A percentile compares a stretch with the other conserved stretches of the same genome.
phyloP scores from a whole-genome alignment of 2,888 invertebrate species.

The Plebejus anna region DNA sequence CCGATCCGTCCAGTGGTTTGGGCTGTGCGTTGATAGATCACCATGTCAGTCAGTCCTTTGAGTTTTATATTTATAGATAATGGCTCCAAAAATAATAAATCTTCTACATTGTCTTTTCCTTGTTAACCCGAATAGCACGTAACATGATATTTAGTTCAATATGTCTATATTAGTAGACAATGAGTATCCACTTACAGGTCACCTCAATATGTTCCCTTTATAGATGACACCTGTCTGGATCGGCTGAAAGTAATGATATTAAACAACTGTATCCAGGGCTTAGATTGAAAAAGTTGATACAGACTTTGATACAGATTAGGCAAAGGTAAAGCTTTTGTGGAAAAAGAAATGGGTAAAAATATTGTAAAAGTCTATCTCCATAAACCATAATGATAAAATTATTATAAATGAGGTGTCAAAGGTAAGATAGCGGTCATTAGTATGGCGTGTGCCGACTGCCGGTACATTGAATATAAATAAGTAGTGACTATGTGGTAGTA shows the following conservation, averaged over 20 bases:
- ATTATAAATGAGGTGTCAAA: background rate
- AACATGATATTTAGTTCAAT: background rate
- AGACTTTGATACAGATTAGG: too few species aligned
- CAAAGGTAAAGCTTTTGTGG: too few species aligned
- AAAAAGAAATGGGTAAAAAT: too few species aligned
- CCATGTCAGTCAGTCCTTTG: too few species aligned
- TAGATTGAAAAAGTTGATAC: too few species aligned
- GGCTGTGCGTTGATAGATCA: too few species aligned
- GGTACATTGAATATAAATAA: slow-evolving; percentile 3
- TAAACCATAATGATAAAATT: background rate
- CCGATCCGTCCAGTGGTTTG: too few species aligned
- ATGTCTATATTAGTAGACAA: background rate
- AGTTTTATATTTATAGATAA: too few species aligned
- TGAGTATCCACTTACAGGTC: slow-evolving; percentile 4
- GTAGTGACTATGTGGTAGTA: background rate
- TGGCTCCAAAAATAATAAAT: background rate
- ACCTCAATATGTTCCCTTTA: background rate
- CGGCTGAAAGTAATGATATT: background rate
- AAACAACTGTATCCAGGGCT: too few species aligned
- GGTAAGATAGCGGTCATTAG: background rate
- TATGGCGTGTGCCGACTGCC: background rate
- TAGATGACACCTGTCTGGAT: background rate
- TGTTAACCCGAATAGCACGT: background rate
- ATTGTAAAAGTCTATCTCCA: too few species aligned
- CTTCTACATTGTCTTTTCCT: background rate